Base-by-base conservation (phyloP, 2,888 invertebrate species). In the Cheilosia pagana region DNA sequence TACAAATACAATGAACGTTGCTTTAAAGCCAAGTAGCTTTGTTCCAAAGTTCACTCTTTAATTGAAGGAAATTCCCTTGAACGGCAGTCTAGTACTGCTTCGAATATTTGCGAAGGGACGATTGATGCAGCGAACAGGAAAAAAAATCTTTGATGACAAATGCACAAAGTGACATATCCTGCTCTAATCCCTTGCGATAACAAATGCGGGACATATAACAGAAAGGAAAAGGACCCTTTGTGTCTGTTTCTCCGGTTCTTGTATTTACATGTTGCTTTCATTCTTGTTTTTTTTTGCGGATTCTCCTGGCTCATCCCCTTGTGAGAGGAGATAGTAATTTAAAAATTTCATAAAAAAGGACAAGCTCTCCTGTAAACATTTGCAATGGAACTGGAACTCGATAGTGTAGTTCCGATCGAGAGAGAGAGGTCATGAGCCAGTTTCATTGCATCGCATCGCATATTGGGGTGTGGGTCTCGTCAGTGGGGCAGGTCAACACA, bases 401-500 rank as follows among this genome's bases (percentile, higher is more conserved):
- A 74, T 75, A 60, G 63, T 59, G 68, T 70, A 70, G 35, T 35
- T 63, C 25, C 55, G 59, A 70, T 75, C 59, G 19, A 50, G 6
- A 14, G 50, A 21, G 21, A 50, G 65, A 48, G 65, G 77, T 67
- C 72, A 72, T 71, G 72, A 67, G 72, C 72, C 60, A 82, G 55
- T 74, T 77, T 39, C 57, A 43, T 25, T 76, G 39, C 57, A 59
- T 55, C 12, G 62, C 43, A 63, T 63, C 12, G 62, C 43, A 63
- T 63, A 31, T 31, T 31, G 10, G 31, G 31, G 31, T 12, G 35
- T 16, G 31, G 43, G 60, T 65, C 57, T 65, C 57, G 70, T 48
- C 39, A 53, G 35, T 74, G 71, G 77, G 76, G 70, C 35, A 77
- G 77, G 77, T 82, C 82, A 83, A 78, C 52, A 78, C 52, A 16